A percentile compares a stretch with the other conserved stretches of the same genome.
These are phyloP conservation scores for Gymnocypris eckloni DNA, from an alignment of 2,797 vertebrate genomes.

Conservation along the genomic window DNA sequence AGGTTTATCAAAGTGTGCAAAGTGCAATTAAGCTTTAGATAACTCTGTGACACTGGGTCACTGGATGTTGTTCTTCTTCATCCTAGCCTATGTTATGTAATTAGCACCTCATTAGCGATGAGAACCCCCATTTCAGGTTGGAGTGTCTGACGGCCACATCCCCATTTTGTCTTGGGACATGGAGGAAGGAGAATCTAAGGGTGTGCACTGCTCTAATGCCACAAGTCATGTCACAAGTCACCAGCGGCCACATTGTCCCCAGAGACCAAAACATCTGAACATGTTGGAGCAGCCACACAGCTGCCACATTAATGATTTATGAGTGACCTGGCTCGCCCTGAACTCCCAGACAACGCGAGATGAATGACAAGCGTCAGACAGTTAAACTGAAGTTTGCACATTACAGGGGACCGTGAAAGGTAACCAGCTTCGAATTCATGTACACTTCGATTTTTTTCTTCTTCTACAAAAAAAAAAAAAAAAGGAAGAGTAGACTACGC, in stretches of 20 bases:
- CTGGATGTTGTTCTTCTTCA: neutral
- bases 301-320: constrained; percentile 48
- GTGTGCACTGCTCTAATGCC: neutral
- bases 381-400: constrained; percentile 6
- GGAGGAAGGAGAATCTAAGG: constrained; percentile 19
- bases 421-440: neutral
- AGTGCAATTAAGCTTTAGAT: constrained; percentile 13
- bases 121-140: constrained; percentile 22
- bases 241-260: constrained; percentile 1
- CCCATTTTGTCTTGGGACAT: neutral
- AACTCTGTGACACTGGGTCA: constrained; percentile 2
- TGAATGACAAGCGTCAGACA: constrained; percentile 35
- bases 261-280: constrained; percentile 33
- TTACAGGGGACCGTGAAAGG: neutral
- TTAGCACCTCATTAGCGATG: constrained; percentile 39
- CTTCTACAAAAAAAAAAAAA: neutral
- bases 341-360: constrained; percentile 30
- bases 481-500: neutral
- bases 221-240: constrained; percentile 5
- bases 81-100: constrained; percentile 16
- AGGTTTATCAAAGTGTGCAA: no score
- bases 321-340: constrained; percentile 40
- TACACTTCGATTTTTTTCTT: neutral
- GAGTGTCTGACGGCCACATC: constrained; percentile 15
- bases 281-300: constrained; percentile 11